Evolutionary conservation across 2,888 invertebrate species (phyloP).

Genomic region (Mythimna vitellina): DNA sequence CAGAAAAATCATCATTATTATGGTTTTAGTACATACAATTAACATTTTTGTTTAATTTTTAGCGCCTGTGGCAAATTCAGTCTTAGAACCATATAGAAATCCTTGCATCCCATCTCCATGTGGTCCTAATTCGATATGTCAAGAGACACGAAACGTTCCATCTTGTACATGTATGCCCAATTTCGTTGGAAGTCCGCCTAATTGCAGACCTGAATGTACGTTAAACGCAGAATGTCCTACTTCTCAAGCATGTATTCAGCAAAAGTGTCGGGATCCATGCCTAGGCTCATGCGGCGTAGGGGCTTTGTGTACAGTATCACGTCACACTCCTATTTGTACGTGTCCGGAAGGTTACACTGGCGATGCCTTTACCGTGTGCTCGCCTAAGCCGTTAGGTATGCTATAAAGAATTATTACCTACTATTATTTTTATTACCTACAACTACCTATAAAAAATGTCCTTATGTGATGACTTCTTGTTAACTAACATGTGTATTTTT

Average conservation of each 20-base stretch:
- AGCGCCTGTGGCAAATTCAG: constrained; percentile 86
- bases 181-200: constrained; percentile 92
- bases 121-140: constrained; percentile 93
- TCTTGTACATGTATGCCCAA: constrained; percentile 92
- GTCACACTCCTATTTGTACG: constrained; percentile 94
- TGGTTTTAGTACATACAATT: background rate
- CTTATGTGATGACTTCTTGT: background rate
- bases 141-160: constrained; percentile 90
- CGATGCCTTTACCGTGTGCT: constrained; percentile 91
- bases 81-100: constrained; percentile 86
- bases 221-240: constrained; percentile 93
- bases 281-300: constrained; percentile 92
- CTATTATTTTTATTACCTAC: no score
- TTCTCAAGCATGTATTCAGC: constrained; percentile 92
- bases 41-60: constrained; percentile 73
- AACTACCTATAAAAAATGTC: background rate
- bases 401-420: background rate
- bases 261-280: constrained; percentile 94
- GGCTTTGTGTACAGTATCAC: constrained; percentile 92
- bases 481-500: no score
- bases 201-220: constrained; percentile 93
- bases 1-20: background rate
- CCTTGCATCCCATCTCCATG: constrained; percentile 92
- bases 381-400: constrained; percentile 83
- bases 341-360: constrained; percentile 93